Conservation (phyloP, 2,888 invertebrate species). For the Andrena trimmerana region DNA sequence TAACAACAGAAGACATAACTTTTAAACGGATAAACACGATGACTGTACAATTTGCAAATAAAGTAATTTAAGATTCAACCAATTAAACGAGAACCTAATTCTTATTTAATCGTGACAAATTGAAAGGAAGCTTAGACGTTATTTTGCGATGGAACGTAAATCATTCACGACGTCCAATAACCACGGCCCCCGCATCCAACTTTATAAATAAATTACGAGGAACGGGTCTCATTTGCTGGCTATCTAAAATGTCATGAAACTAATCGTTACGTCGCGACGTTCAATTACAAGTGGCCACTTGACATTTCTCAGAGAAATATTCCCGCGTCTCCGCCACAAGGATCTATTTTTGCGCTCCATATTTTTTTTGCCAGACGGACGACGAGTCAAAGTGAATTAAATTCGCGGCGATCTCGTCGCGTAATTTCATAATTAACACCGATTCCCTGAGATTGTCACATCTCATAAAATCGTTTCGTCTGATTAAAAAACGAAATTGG, state of each 20-base stretch:
- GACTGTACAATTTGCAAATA: no score
- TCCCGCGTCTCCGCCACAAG: background rate
- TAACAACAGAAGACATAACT: no score
- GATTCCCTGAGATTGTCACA: background rate
- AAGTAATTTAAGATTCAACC: no score
- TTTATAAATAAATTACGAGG: slow-evolving; percentile 8
- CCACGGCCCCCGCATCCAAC: background rate
- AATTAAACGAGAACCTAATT: no score
- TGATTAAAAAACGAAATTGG: no score
- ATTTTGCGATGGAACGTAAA: background rate
- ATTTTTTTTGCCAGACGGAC: background rate
- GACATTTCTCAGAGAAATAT: slow-evolving; percentile 10
- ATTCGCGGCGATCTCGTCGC: background rate
- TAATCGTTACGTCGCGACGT: slow-evolving; percentile 15
- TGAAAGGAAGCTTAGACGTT: background rate
- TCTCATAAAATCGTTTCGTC: no score
- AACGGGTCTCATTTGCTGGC: no score
- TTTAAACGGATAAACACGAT: no score
- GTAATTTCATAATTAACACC: background rate
- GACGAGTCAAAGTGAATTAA: background rate
- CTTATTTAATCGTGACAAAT: background rate
- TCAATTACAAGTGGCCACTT: background rate
- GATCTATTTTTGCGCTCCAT: background rate
- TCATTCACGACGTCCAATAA: slow-evolving; percentile 2
- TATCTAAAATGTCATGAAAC: background rate